These are phyloP conservation scores for Drosophila ogumai DNA, from an alignment of 1,140 invertebrate species.

Conservation along the genomic window DNA sequence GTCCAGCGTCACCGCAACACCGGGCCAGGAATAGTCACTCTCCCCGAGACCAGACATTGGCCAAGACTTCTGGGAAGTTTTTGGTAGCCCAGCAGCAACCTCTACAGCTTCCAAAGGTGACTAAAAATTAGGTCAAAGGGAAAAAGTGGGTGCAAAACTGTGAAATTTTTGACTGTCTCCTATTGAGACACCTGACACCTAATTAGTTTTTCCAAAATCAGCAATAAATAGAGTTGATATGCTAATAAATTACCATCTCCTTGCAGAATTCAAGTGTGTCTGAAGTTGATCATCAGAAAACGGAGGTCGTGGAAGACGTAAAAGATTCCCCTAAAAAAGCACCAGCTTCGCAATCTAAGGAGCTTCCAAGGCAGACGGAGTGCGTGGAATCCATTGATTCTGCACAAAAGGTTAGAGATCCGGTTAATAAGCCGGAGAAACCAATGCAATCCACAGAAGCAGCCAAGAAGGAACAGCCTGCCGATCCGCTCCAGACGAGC, in stretches of 20 bases:
- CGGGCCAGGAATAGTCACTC: constrained; percentile 10
- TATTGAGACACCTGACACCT: neutral
- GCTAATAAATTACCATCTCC: neutral
- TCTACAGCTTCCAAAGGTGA: constrained; percentile 54
- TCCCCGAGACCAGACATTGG: constrained; percentile 6
- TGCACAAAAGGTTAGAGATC: neutral
- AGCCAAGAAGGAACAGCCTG: neutral
- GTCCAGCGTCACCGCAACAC: constrained; percentile 25
- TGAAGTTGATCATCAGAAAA: neutral
- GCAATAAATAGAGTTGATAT: neutral
- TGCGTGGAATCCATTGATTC: neutral
- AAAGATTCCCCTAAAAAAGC: constrained; percentile 1
- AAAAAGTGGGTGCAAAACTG: neutral
- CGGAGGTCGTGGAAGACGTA: neutral
- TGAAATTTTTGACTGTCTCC: neutral
- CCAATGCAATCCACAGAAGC: neutral
- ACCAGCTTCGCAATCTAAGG: neutral
- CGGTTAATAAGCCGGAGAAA: neutral
- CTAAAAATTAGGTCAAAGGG: constrained; percentile 7
- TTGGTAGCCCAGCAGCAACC: constrained; percentile 30
- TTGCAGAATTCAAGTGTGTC: constrained; percentile 14
- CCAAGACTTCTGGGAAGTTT: constrained; percentile 43
- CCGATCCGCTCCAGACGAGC: constrained; percentile 18
- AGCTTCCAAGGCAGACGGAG: neutral
- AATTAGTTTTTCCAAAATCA: neutral